Percentiles rank a stretch among this genome's conserved stretches.
phyloP scores from a whole-genome alignment of 2,113 vertebrate species.

The Dasyurus viverrinus region DNA sequence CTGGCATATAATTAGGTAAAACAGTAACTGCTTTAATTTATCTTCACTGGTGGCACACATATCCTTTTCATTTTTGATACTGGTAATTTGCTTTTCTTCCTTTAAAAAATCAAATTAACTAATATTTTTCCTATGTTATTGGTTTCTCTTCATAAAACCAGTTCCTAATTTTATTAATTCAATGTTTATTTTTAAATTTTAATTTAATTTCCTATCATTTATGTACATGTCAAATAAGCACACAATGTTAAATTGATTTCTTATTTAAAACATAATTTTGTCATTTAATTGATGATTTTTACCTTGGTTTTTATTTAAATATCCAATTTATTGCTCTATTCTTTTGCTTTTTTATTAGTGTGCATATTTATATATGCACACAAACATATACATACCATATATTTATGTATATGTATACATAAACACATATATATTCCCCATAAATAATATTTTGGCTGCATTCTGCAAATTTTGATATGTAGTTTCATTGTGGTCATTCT shows the following conservation, averaged over 20 bases:
- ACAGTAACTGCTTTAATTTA: not conserved
- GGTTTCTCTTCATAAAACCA: not conserved
- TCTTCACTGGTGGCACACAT: not conserved
- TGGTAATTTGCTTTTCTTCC: not conserved
- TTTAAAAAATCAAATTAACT: not conserved
- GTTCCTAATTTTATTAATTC: not conserved
- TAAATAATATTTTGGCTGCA: too few species aligned
- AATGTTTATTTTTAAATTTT: not conserved
- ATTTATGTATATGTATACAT: too few species aligned
- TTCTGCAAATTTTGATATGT: too few species aligned
- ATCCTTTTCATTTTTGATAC: not conserved
- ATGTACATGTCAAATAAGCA: not conserved
- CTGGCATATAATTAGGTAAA: not conserved
- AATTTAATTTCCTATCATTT: not conserved
- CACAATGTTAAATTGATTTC: not conserved
- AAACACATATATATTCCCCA: too few species aligned
- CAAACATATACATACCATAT: too few species aligned
- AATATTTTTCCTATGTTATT: not conserved
- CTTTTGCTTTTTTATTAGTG: too few species aligned
- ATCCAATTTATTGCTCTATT: too few species aligned
- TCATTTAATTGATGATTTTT: too few species aligned
- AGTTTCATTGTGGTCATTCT: too few species aligned
- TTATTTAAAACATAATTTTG: not conserved
- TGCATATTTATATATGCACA: too few species aligned
- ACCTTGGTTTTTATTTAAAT: too few species aligned